phyloP scores from a whole-genome alignment of 2,797 vertebrate genomes.

The Mycteria americana region DNA sequence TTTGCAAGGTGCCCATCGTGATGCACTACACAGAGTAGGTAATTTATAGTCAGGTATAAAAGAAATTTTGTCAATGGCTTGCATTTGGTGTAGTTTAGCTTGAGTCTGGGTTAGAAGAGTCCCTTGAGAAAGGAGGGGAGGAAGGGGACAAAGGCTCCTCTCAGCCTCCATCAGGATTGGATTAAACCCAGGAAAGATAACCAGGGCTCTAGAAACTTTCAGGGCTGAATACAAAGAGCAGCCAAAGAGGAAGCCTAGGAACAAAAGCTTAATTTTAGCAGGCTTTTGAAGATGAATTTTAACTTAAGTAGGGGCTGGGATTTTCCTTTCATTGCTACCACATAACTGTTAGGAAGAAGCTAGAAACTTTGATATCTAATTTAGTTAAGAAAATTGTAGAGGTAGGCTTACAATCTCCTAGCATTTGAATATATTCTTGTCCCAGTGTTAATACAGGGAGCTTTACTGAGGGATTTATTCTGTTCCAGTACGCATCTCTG shows the following conservation, averaged over 20 bases:
- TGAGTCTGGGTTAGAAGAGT: not conserved
- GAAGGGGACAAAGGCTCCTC: not conserved
- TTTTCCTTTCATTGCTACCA: conserved; percentile 25
- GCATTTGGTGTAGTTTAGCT: not conserved
- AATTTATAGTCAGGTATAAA: not conserved
- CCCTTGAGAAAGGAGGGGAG: not conserved
- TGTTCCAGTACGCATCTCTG: not conserved
- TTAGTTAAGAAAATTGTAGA: conserved; percentile 7
- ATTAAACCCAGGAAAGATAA: conserved; percentile 26
- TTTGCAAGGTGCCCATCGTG: not conserved
- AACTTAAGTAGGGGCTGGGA: not conserved
- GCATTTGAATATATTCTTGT: conserved; percentile 20
- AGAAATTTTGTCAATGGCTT: not conserved
- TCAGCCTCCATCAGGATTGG: not conserved
- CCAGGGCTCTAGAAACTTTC: not conserved
- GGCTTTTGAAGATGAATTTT: conserved; percentile 14
- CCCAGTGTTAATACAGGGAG: not conserved
- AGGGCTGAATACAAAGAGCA: not conserved
- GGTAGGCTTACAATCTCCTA: not conserved
- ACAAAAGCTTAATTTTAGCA: conserved; percentile 24
- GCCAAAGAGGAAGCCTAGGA: not conserved
- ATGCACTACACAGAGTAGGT: not conserved
- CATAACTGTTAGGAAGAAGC: not conserved
- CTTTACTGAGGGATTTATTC: conserved; percentile 25
- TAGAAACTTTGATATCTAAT: not conserved